Evolutionary conservation across 1,140 invertebrate species (phyloP).

Genomic region (Hetaerina americana): DNA sequence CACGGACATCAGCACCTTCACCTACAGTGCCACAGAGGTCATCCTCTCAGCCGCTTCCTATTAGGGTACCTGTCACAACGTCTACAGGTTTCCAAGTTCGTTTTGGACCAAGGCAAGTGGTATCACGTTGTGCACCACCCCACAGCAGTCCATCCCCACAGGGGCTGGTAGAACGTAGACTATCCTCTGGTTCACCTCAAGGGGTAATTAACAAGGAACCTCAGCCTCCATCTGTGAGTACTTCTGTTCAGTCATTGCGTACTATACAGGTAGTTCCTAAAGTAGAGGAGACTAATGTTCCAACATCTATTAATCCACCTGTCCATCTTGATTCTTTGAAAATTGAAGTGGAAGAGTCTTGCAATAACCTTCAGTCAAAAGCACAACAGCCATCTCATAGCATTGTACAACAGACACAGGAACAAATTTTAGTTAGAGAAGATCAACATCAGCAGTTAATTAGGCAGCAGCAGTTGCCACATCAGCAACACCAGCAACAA

Average conservation of each 20-base stretch:
- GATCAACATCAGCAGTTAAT: constrained; percentile 8
- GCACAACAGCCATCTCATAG: constrained; percentile 23
- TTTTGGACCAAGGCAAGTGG: neutral
- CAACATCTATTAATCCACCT: neutral
- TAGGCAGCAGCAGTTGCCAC: constrained; percentile 7
- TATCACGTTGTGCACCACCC: no score
- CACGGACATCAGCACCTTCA: constrained; percentile 4
- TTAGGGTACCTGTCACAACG: constrained; percentile 18
- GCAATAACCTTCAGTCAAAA: neutral
- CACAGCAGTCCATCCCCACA: neutral
- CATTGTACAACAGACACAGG: constrained; percentile 23
- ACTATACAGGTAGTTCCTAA: neutral
- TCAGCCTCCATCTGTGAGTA: neutral
- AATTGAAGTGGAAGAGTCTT: neutral
- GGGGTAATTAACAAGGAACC: neutral
- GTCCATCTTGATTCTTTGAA: neutral
- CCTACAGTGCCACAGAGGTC: neutral
- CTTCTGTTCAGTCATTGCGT: neutral
- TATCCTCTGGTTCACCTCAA: neutral
- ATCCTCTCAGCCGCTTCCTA: neutral
- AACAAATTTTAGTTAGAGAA: constrained; percentile 18
- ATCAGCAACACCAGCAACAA: constrained; percentile 5
- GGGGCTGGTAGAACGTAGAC: neutral
- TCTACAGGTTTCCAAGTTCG: neutral
- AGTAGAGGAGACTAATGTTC: neutral